phyloP scores from a whole-genome alignment of 2,888 invertebrate species.

The Blastobasis lacticolella region DNA sequence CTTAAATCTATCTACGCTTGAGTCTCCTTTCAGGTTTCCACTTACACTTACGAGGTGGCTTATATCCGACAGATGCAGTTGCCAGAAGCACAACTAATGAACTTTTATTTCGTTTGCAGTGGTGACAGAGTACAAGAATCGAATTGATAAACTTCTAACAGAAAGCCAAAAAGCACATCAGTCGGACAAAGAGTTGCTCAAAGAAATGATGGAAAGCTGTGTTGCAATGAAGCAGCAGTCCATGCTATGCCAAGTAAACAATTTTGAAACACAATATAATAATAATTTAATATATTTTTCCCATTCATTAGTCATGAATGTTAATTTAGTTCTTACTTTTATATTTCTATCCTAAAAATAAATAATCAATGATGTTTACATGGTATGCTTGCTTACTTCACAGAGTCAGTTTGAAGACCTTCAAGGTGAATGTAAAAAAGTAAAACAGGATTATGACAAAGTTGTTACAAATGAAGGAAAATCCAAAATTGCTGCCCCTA shows the following conservation, averaged over 20 bases:
- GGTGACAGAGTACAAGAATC: slow-evolving; percentile 56
- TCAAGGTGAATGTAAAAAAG: slow-evolving; percentile 48
- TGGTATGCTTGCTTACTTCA: not conserved
- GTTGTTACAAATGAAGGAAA: slow-evolving; percentile 20
- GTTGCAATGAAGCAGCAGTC: slow-evolving; percentile 57
- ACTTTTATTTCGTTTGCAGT: slow-evolving; percentile 31
- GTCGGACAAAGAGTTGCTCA: slow-evolving; percentile 42
- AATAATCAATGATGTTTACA: too few species aligned
- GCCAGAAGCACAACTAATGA: not conserved
- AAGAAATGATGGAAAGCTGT: slow-evolving; percentile 56
- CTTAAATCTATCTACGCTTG: too few species aligned
- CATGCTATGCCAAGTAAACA: slow-evolving; percentile 45
- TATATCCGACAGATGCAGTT: too few species aligned
- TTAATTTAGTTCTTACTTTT: not conserved
- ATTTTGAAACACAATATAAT: too few species aligned
- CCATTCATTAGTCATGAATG: not conserved
- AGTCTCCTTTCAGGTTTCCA: too few species aligned
- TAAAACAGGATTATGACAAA: slow-evolving; percentile 40
- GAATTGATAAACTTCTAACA: slow-evolving; percentile 48
- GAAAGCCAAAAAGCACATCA: slow-evolving; percentile 47
- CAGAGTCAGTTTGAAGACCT: slow-evolving; percentile 63
- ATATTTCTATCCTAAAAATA: not conserved
- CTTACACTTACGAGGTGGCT: too few species aligned
- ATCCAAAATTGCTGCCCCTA: too few species aligned
- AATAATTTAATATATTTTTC: not conserved